Conservation (phyloP, 2,113 vertebrate species). For the Leiothrix lutea region DNA sequence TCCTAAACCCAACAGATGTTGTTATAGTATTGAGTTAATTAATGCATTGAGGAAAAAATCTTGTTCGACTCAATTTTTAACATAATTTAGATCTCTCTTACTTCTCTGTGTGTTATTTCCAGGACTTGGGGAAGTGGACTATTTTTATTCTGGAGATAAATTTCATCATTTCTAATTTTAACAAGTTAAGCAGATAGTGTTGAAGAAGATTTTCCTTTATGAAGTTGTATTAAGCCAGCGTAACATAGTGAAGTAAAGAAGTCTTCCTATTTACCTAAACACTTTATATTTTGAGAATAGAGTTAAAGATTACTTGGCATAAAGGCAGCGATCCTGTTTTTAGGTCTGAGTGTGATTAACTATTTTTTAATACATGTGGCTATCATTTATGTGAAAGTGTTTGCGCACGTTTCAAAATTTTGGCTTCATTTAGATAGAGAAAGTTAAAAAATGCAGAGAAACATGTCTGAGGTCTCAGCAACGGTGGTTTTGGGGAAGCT, state of each 20-base stretch:
- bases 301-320: neutral
- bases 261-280: neutral
- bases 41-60: neutral
- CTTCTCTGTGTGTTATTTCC: neutral
- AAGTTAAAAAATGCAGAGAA: constrained; percentile 1
- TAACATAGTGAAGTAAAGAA: neutral
- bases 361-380: constrained; percentile 7
- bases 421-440: neutral
- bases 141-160: neutral
- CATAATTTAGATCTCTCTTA: neutral
- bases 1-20: neutral
- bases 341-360: neutral
- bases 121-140: neutral
- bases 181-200: neutral
- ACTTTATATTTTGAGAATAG: constrained; percentile 3
- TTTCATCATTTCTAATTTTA: neutral
- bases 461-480: neutral
- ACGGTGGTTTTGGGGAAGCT: neutral
- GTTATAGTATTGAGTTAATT: neutral
- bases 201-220: neutral
- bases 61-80: neutral
- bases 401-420: neutral
- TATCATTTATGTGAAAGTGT: neutral
- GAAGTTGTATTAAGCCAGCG: neutral
- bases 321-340: neutral